Evolutionary conservation across 2,888 invertebrate species (phyloP), one percentile per base, ranked within the genome.

Genomic region (Caenorhabditis afra): DNA sequence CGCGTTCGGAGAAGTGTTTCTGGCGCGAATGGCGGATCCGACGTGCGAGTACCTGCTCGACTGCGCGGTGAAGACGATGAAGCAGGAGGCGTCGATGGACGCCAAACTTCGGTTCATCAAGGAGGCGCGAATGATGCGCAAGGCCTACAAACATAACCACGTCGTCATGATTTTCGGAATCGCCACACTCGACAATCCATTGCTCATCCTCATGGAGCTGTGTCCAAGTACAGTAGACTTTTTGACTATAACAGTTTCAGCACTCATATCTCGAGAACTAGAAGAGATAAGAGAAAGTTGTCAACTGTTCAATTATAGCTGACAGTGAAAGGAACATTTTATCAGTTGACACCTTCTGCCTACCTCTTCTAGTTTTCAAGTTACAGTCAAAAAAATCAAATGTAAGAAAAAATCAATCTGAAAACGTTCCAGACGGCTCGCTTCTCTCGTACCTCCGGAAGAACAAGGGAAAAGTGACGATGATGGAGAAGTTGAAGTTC

Each of bases 51-150:
- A 68, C 10, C 66, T 65, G 39, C 45, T 81, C 47, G 84, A 84
- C 44, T 87, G 86, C 29, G 88, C 88, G 3, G 87, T 87, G 37
- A 88, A 88, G 58, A 87, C 87, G 37, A 85, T 87, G 87, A 57
- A 68, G 18, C 68, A 67, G 23, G 67, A 81, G 53, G 82, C 79
- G 37, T 78, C 79, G 3, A 53, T 75, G 10, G 83, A 84, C 3
- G 84, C 84, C 8, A 73, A 82, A 8, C 75, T 85, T 7, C 67
- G 82, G 58, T 87, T 87, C 74, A 81, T 86, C 81, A 86, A 86
- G 55, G 88, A 88, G 59, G 87, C 88, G 3, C 71, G 88, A 35
- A 65, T 87, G 77, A 87, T 88, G 88, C 61, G 86, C 7, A 85
- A 85, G 50, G 57, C 37, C 20, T 83, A 80, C 64, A 75, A 81